These are phyloP conservation scores for Bostrychus sinensis DNA, from an alignment of 2,113 vertebrate species.

Conservation along the genomic window DNA sequence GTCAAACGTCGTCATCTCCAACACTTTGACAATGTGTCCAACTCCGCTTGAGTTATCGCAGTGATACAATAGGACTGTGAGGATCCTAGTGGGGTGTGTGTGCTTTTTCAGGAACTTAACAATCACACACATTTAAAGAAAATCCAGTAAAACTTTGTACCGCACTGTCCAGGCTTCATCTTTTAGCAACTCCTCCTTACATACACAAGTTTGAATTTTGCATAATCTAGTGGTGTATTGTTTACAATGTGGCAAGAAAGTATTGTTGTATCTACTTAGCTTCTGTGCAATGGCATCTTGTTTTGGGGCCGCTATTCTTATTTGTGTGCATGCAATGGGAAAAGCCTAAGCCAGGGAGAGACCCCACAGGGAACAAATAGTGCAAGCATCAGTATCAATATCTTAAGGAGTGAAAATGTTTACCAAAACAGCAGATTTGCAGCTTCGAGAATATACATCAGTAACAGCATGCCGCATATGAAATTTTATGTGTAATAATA, in stretches of 20 bases:
- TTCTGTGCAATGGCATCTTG: not conserved
- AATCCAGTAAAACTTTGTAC: slow-evolving; percentile 11
- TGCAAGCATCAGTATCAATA: too few relatives aligned
- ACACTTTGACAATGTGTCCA: slow-evolving; percentile 55
- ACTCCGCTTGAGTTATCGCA: slow-evolving; percentile 30
- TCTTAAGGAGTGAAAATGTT: not conserved
- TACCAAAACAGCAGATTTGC: too few relatives aligned
- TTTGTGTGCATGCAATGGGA: not conserved
- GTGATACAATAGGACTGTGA: slow-evolving; percentile 25
- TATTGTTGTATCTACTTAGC: too few relatives aligned
- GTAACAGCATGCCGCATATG: too few relatives aligned
- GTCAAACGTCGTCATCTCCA: slow-evolving; percentile 63
- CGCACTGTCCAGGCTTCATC: slow-evolving; percentile 7
- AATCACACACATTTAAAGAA: slow-evolving; percentile 10
- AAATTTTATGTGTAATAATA: too few relatives aligned
- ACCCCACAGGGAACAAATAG: slow-evolving; percentile 1
- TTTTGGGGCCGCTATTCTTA: not conserved
- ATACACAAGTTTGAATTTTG: too few relatives aligned
- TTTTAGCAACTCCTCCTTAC: not conserved
- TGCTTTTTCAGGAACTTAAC: slow-evolving; percentile 27
- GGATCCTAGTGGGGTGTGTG: slow-evolving; percentile 8
- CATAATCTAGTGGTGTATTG: too few relatives aligned
- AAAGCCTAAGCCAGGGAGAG: not conserved
- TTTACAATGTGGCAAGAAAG: too few relatives aligned
- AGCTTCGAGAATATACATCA: too few relatives aligned